Base-by-base conservation (phyloP, 2,888 invertebrate species). In the Caenorhabditis uteleia region DNA sequence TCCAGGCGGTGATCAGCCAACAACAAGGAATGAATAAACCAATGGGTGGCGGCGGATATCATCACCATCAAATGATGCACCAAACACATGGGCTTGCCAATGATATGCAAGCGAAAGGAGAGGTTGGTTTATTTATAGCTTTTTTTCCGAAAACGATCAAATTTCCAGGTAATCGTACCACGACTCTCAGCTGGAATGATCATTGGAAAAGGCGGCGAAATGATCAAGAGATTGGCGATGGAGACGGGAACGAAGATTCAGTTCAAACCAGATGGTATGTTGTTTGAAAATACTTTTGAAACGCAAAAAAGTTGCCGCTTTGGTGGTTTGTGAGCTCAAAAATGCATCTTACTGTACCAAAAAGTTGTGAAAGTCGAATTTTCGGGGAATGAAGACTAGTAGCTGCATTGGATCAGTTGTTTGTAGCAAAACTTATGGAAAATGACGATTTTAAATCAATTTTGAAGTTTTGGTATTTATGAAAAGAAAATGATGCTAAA, bases 121-220 rank as follows among this genome's bases (percentile, higher is more conserved):
- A 58, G 29, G 54, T 60, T 3, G 59, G 7, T n/a, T n/a, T 14
- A 29, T 14, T 29, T 7, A 29, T 29, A 29, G 14, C 14, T 14
- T 29, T 7, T 10, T 29, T 29, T n/a, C n/a, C 14, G 7, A 29
- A 29, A 10, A 14, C 14, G 31, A 29, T 29, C 7, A 10, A 7
- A 10, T 12, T 39, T 39, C 10, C 68, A 86, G 84, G 84, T 95
- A 46, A 88, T 92, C 68, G 95, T 95, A 44, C 95, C 95, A 6
- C 89, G 93, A 83, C 89, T 90, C 50, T 92, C 93, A 0, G 95
- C 95, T 10, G 95, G 95, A 40, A 92, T 95, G 8, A 94, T 95
- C 38, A 95, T 95, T 75, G 95, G 95, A 16, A 93, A 95, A 84
- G 92, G 93, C 3, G 95, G 95, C 10, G 95, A 95, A 75, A 95